Conservation (phyloP, 2,888 invertebrate species). For the Aphidoletes aphidimyza region DNA sequence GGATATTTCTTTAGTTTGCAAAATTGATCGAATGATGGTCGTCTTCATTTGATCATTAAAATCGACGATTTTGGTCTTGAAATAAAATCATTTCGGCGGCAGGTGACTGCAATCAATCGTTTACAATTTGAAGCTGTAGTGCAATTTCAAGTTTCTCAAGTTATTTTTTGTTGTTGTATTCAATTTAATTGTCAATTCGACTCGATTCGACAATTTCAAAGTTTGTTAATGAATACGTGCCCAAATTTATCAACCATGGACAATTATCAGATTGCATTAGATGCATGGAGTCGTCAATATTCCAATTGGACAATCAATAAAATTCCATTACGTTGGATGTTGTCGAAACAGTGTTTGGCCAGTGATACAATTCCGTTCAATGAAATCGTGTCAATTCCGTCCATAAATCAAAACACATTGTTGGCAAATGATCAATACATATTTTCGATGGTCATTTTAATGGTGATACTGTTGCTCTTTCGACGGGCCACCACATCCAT, state of each 20-base stretch:
- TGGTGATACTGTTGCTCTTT: slow-evolving; percentile 21
- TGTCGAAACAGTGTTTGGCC: background rate
- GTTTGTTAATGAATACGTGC: slow-evolving; percentile 3
- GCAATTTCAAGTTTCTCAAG: too few species aligned
- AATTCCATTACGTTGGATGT: background rate
- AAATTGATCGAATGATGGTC: too few species aligned
- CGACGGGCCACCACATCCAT: background rate
- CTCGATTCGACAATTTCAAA: too few species aligned
- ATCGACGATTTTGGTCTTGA: too few species aligned
- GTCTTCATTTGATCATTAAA: too few species aligned
- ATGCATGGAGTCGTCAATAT: background rate
- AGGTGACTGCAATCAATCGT: too few species aligned
- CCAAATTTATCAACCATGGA: background rate
- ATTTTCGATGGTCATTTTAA: background rate
- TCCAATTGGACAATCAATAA: background rate
- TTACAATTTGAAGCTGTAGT: too few species aligned
- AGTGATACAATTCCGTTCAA: background rate
- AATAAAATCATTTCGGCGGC: too few species aligned
- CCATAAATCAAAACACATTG: background rate
- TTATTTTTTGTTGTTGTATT: too few species aligned
- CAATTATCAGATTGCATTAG: background rate
- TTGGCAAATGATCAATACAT: slow-evolving; percentile 1
- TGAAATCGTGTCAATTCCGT: background rate
- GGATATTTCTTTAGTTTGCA: too few species aligned
- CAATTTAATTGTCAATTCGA: too few species aligned